Evolutionary conservation across 2,797 vertebrate genomes (phyloP).

Genomic region (Halcyon chelicuti): DNA sequence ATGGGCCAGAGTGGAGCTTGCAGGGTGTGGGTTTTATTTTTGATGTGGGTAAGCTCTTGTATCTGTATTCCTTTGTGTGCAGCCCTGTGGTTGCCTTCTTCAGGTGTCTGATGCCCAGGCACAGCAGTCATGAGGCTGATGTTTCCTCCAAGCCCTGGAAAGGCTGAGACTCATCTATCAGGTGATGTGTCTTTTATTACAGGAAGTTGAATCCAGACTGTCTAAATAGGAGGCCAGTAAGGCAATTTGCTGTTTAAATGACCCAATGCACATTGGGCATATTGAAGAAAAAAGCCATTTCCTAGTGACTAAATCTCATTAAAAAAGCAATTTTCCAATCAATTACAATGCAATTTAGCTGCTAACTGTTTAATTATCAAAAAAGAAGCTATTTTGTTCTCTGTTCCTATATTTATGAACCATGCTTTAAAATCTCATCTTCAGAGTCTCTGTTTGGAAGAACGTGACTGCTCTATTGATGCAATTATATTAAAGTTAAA

Average conservation of each 20-base stretch:
- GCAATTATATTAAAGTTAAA: slow-evolving; percentile 34
- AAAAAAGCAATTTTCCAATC: slow-evolving; percentile 82
- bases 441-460: background rate
- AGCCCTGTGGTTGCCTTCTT: background rate
- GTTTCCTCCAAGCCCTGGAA: background rate
- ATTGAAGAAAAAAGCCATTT: slow-evolving; percentile 72
- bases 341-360: slow-evolving; percentile 80
- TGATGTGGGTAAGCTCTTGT: background rate
- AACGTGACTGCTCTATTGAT: slow-evolving; percentile 1
- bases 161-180: background rate
- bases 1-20: background rate
- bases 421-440: background rate
- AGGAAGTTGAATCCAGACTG: background rate
- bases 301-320: slow-evolving; percentile 80
- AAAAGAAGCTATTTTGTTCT: slow-evolving; percentile 55
- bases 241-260: slow-evolving; percentile 71
- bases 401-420: slow-evolving; percentile 55
- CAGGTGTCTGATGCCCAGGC: background rate
- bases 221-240: slow-evolving; percentile 10
- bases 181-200: background rate
- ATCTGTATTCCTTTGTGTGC: no score
- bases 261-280: slow-evolving; percentile 54
- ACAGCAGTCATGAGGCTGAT: background rate
- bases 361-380: slow-evolving; percentile 81
- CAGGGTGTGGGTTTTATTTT: background rate